Percentiles rank a stretch among this genome's conserved stretches.
These are phyloP conservation scores for Petroica traversi DNA, from an alignment of 2,113 vertebrate species.

Conservation along the genomic window DNA sequence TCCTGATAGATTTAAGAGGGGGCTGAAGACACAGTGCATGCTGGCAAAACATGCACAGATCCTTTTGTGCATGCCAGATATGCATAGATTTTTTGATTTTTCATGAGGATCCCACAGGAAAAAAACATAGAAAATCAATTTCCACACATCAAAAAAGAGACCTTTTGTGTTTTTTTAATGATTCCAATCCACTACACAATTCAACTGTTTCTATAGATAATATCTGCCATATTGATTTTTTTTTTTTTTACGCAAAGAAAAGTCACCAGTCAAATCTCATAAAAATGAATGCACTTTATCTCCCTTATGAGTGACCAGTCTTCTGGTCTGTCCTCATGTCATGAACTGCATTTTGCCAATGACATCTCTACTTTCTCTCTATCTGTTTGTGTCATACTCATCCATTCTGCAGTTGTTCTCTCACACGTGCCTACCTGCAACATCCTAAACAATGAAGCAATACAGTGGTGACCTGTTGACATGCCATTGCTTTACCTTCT, in stretches of 20 bases:
- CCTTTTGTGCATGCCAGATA: background rate
- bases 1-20: background rate
- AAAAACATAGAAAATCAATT: background rate
- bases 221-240: background rate
- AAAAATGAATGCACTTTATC: background rate
- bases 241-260: background rate
- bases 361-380: background rate
- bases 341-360: background rate
- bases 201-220: background rate
- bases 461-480: background rate
- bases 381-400: background rate
- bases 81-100: background rate
- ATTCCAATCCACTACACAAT: background rate
- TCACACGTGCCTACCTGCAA: background rate
- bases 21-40: background rate
- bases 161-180: accelerated
- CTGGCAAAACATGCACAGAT: background rate
- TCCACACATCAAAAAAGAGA: background rate
- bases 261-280: background rate
- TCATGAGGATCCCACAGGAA: background rate
- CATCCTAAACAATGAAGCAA: accelerated
- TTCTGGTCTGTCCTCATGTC: background rate
- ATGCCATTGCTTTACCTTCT: background rate
- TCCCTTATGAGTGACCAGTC: background rate
- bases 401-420: background rate